Evolutionary conservation across 2,113 vertebrate genomes (phyloP).

Genomic region (Varanus komodoensis): DNA sequence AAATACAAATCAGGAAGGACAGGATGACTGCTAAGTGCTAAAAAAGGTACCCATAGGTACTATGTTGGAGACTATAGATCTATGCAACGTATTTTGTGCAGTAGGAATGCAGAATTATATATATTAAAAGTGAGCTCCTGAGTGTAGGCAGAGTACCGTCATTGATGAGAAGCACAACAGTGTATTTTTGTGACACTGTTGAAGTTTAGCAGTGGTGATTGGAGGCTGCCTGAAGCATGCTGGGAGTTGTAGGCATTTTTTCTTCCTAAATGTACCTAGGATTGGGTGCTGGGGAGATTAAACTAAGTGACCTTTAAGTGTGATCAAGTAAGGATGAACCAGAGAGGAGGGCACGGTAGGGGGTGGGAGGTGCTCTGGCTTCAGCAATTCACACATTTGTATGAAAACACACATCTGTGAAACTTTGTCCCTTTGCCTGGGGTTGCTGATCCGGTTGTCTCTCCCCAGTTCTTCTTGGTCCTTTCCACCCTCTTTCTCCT

Average conservation of each 20-base stretch:
- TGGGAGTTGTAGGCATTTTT: too few species aligned
- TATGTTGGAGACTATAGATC: too few species aligned
- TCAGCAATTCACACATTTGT: not conserved
- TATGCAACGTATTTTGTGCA: not conserved
- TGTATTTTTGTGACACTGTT: not conserved
- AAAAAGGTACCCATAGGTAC: too few species aligned
- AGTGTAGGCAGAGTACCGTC: not conserved
- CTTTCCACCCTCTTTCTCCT: slow-evolving; percentile 83
- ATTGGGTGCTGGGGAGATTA: not conserved
- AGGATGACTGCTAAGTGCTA: too few species aligned
- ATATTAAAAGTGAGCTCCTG: not conserved
- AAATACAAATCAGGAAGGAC: too few species aligned
- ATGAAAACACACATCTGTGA: not conserved
- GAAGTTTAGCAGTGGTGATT: not conserved
- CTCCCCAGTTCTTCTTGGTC: slow-evolving; percentile 84
- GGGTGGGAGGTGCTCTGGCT: too few species aligned
- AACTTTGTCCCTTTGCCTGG: not conserved
- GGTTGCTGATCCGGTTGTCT: not conserved
- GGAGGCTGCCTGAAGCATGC: too few species aligned
- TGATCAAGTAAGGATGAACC: not conserved
- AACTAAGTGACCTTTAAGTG: not conserved
- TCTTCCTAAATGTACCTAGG: too few species aligned
- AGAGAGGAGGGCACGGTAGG: not conserved
- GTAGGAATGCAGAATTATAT: not conserved
- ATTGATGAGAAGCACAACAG: not conserved